A percentile compares a stretch with the other conserved stretches of the same genome.
Conservation (phyloP, 2,113 vertebrate species). For the Mus musculus region GRCm39 chr6:44750001-44750500, state of each 20-base stretch:
- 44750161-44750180: neutral
- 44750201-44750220: neutral
- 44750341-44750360: slow-evolving; percentile 49
- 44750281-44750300: neutral
- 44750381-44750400: slow-evolving; percentile 62
- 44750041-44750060: neutral
- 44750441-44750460: slow-evolving; percentile 63
- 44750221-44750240: neutral
- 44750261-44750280: neutral
- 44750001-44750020: neutral
- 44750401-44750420: slow-evolving; percentile 56
- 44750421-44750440: slow-evolving; percentile 58
- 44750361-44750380: slow-evolving; percentile 11
- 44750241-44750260: neutral
- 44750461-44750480: slow-evolving; percentile 80
- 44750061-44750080: neutral
- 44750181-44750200: neutral
- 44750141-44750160: neutral
- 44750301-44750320: slow-evolving; percentile 58
- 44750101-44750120: neutral
- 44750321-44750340: neutral
- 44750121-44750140: neutral
- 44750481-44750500: slow-evolving; percentile 79
- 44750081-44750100: neutral
- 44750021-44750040: neutral